phyloP scores from a whole-genome alignment of 2,797 vertebrate genomes.

The Diplodus sargus region DNA sequence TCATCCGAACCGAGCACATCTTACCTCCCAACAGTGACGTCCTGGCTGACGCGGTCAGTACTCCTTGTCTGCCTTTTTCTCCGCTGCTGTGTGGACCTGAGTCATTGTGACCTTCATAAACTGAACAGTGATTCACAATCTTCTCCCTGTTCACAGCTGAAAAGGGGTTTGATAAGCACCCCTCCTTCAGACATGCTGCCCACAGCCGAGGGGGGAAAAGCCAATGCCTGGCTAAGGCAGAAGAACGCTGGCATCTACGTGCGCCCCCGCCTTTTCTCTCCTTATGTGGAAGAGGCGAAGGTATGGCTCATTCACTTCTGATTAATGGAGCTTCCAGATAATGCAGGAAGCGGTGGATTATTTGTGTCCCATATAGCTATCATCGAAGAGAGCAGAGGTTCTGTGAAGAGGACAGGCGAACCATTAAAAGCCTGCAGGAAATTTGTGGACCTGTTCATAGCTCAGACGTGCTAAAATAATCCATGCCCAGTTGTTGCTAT shows the following conservation, averaged over 20 bases:
- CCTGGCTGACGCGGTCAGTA: conserved; percentile 79
- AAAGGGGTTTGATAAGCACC: conserved; percentile 98
- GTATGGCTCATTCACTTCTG: conserved; percentile 78
- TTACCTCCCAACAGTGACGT: conserved; percentile 93
- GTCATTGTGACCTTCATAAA: conserved; percentile 41
- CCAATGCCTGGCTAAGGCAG: conserved; percentile 96
- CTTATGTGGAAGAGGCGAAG: conserved; percentile 99
- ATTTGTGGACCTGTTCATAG: conserved; percentile 46
- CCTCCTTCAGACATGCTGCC: conserved; percentile 99
- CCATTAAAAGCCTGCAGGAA: conserved; percentile 18
- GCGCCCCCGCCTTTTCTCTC: conserved; percentile 95
- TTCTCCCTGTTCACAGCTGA: conserved; percentile 87
- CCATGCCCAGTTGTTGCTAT: conserved; percentile 34
- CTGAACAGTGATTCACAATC: conserved; percentile 47
- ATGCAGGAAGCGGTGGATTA: conserved; percentile 20
- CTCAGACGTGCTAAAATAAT: conserved; percentile 23
- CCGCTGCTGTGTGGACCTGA: conserved; percentile 11
- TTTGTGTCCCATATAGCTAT: conserved; percentile 22
- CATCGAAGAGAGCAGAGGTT: conserved; percentile 35
- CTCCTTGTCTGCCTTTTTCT: conserved; percentile 16
- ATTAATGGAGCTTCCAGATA: conserved; percentile 33
- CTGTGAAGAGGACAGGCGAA: conserved; percentile 26
- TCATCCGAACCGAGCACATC: conserved; percentile 96
- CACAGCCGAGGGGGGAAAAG: conserved; percentile 94
- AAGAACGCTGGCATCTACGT: conserved; percentile 98